These are phyloP conservation scores for Cyprinodon variegatus DNA, from an alignment of 2,113 vertebrate genomes.

Conservation along the genomic window DNA sequence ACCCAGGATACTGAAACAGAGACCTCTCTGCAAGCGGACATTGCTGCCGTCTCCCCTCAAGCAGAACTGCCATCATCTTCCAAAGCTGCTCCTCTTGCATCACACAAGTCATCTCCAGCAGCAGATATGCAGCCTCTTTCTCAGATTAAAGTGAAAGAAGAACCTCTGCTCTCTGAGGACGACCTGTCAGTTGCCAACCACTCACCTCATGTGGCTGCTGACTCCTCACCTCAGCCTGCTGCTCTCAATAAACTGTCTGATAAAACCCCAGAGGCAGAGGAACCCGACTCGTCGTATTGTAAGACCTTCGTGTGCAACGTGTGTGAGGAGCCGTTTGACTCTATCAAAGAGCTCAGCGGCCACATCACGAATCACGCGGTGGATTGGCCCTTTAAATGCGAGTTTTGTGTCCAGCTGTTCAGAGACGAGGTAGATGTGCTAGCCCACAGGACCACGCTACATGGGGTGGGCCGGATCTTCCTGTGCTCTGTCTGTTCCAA, in stretches of 20 bases:
- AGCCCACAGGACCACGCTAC: slow-evolving; percentile 91
- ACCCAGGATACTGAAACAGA: slow-evolving; percentile 46
- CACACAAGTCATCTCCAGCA: slow-evolving; percentile 31
- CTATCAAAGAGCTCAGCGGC: slow-evolving; percentile 94
- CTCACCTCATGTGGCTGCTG: slow-evolving; percentile 9
- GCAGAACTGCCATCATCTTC: slow-evolving; percentile 68
- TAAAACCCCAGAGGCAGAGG: slow-evolving; percentile 51
- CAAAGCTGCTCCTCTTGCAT: slow-evolving; percentile 45
- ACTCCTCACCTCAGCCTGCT: slow-evolving; percentile 37
- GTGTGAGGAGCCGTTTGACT: slow-evolving; percentile 90
- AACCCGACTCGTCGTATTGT: slow-evolving; percentile 78
- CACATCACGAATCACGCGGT: slow-evolving; percentile 88
- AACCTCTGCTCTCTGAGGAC: slow-evolving; percentile 46
- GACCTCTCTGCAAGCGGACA: slow-evolving; percentile 43
- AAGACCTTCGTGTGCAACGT: slow-evolving; percentile 97
- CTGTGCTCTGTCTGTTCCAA: slow-evolving; percentile 94
- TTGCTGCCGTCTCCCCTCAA: slow-evolving; percentile 44
- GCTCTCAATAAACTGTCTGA: slow-evolving; percentile 36
- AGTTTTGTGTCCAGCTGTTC: slow-evolving; percentile 98
- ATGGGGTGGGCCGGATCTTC: slow-evolving; percentile 93
- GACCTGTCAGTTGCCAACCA: slow-evolving; percentile 26
- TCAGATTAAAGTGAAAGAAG: slow-evolving; percentile 59
- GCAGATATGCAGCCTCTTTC: background rate
- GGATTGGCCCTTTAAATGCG: slow-evolving; percentile 98
- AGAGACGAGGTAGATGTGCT: slow-evolving; percentile 84